phyloP scores from a whole-genome alignment of 2,113 vertebrate species.

The Oncorhynchus tshawytscha region DNA sequence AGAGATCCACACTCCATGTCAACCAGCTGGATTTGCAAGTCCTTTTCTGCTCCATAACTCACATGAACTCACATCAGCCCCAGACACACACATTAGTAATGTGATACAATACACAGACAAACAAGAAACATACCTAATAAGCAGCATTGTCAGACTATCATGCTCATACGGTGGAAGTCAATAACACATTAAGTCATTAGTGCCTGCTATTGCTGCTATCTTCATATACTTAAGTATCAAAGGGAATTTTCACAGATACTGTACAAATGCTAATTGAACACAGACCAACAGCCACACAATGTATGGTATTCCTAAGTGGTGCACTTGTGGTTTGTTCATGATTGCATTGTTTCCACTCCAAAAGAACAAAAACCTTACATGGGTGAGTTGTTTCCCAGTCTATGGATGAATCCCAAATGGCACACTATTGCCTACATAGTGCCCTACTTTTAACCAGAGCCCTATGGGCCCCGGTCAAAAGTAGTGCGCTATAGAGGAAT shows the following conservation, averaged over 20 bases:
- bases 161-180: too few relatives aligned
- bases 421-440: too few relatives aligned
- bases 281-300: neutral
- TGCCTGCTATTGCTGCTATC: too few relatives aligned
- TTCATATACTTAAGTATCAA: too few relatives aligned
- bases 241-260: too few relatives aligned
- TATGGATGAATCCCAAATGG: too few relatives aligned
- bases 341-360: neutral
- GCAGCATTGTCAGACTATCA: neutral
- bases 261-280: too few relatives aligned
- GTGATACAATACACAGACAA: constrained; percentile 17
- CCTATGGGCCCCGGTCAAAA: too few relatives aligned
- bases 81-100: constrained; percentile 20
- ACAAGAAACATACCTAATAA: constrained; percentile 10
- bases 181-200: too few relatives aligned
- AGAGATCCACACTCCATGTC: neutral
- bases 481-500: too few relatives aligned
- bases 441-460: too few relatives aligned
- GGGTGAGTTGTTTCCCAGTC: too few relatives aligned
- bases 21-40: constrained; percentile 18
- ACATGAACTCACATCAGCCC: constrained; percentile 4
- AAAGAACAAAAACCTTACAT: neutral
- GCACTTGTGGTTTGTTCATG: neutral
- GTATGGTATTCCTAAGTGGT: neutral
- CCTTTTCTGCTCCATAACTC: constrained; percentile 4